Evolutionary conservation across 2,888 invertebrate genomes (phyloP).

Genomic region (Galerucella nymphaeae): DNA sequence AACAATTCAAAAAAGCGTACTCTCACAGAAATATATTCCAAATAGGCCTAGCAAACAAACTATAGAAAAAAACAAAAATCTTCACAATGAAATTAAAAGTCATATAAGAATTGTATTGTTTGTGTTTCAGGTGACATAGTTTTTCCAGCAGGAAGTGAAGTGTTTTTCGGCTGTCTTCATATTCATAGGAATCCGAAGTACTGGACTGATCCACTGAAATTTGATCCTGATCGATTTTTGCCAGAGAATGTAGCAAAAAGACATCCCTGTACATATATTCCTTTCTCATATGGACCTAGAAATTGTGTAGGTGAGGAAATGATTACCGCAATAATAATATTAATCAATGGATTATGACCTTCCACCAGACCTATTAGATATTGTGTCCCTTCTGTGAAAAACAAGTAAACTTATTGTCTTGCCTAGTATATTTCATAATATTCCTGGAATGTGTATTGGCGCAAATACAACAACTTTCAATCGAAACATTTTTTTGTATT

Average conservation of each 20-base stretch:
- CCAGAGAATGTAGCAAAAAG: conserved; percentile 65
- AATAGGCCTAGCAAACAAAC: too few relatives aligned
- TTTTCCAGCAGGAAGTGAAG: conserved; percentile 55
- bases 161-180: conserved; percentile 63
- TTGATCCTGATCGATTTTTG: conserved; percentile 71
- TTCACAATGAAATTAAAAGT: background rate
- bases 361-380: background rate
- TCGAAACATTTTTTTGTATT: too few relatives aligned
- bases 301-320: conserved; percentile 67
- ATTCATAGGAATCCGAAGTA: conserved; percentile 66
- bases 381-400: too few relatives aligned
- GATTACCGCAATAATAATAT: background rate
- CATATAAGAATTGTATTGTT: too few relatives aligned
- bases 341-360: background rate
- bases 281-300: conserved; percentile 66
- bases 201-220: conserved; percentile 70
- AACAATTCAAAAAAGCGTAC: too few relatives aligned
- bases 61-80: background rate
- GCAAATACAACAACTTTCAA: too few relatives aligned
- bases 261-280: conserved; percentile 66
- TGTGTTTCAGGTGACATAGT: conserved; percentile 47
- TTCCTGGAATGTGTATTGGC: too few relatives aligned
- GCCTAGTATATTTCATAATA: too few relatives aligned
- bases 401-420: too few relatives aligned
- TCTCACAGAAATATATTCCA: too few relatives aligned